Evolutionary conservation across 1,140 invertebrate genomes (phyloP).

Genomic region (Zaprionus kolodkinae): DNA sequence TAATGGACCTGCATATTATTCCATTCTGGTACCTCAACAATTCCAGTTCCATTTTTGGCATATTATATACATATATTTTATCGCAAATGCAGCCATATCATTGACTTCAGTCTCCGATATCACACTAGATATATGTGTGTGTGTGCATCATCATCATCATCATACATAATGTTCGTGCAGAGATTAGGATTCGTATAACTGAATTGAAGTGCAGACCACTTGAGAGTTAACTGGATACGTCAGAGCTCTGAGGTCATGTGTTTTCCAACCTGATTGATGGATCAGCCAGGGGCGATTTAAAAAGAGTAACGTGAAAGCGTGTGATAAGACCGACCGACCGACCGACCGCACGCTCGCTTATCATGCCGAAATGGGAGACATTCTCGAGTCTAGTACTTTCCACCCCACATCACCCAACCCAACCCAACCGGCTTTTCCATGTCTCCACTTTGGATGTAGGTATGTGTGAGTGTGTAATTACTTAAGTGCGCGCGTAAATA

Average conservation of each 20-base stretch:
- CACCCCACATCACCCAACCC: not conserved
- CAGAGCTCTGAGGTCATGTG: constrained; percentile 37
- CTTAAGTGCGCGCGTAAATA: constrained; percentile 39
- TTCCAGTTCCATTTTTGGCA: not conserved
- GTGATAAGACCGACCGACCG: not conserved
- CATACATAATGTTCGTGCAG: not conserved
- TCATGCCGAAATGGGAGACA: constrained; percentile 1
- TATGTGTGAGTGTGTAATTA: constrained; percentile 41
- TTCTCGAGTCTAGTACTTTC: not conserved
- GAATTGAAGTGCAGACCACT: constrained; percentile 18
- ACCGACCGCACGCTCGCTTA: not conserved
- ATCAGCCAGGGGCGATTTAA: constrained; percentile 12
- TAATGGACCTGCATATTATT: not conserved
- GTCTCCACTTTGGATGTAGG: not conserved
- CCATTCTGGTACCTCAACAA: not conserved
- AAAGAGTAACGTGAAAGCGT: not conserved
- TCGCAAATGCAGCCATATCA: not conserved
- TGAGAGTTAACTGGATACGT: constrained; percentile 10
- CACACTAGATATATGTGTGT: not conserved
- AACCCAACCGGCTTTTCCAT: too few relatives aligned
- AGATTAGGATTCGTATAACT: not conserved
- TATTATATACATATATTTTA: not conserved
- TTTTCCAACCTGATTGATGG: constrained; percentile 37
- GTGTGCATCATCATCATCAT: too few relatives aligned
- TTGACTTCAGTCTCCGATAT: not conserved